Percentiles rank a stretch among this genome's conserved stretches.
These are phyloP conservation scores for Vulpes lagopus DNA, from an alignment of 2,113 vertebrate species.

Conservation along the genomic window DNA sequence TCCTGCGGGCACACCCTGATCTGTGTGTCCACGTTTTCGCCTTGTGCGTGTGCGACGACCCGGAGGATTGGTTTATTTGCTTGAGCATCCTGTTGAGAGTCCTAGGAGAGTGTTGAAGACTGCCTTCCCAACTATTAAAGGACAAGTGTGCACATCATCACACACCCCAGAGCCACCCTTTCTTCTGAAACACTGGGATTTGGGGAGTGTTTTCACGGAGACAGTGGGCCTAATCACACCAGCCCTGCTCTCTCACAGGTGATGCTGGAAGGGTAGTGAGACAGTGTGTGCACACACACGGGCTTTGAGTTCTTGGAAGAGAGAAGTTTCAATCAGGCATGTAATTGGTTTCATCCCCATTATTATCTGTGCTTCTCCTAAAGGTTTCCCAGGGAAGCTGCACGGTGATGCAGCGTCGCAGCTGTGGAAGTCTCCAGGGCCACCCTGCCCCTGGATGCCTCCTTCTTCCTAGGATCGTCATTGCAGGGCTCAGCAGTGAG, in stretches of 20 bases:
- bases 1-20: not conserved
- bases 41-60: not conserved
- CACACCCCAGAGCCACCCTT: accelerated
- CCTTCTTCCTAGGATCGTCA: not conserved
- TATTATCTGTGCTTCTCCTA: not conserved
- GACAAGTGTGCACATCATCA: not conserved
- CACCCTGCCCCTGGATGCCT: not conserved
- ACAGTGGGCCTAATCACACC: not conserved
- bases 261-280: not conserved
- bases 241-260: not conserved
- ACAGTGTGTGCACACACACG: not conserved
- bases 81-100: not conserved
- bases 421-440: not conserved
- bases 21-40: not conserved
- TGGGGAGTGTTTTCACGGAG: not conserved
- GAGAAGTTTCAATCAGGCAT: not conserved
- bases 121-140: not conserved
- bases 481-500: not conserved
- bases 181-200: not conserved
- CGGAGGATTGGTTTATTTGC: not conserved
- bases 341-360: not conserved
- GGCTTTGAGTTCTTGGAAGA: not conserved
- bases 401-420: accelerated
- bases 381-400: not conserved
- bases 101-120: not conserved